Conservation (phyloP, 2,797 vertebrate genomes). For the Arremon aurantiirostris region DNA sequence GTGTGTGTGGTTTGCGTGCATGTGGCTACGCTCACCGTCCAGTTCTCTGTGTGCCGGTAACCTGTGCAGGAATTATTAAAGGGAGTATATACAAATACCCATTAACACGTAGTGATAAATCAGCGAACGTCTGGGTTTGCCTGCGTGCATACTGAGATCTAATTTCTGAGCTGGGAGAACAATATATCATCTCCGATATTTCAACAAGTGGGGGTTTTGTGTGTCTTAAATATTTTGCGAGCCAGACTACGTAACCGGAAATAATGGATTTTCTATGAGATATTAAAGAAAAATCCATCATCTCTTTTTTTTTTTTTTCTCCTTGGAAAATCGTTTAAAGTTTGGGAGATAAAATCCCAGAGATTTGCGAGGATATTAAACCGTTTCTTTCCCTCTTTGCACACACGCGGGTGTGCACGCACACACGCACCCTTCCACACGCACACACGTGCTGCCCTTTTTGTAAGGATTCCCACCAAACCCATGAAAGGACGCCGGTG, state of each 20-base stretch:
- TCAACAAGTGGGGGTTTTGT: background rate
- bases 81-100: background rate
- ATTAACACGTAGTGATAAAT: background rate
- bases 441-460: background rate
- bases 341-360: background rate
- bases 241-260: background rate
- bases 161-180: background rate
- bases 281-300: background rate
- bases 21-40: background rate
- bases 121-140: background rate
- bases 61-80: background rate
- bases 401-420: rapidly evolving
- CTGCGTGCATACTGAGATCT: background rate
- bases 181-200: background rate
- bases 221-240: background rate
- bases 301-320: background rate
- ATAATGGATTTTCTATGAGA: slow-evolving; percentile 29
- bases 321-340: background rate
- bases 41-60: background rate
- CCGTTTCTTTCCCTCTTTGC: background rate
- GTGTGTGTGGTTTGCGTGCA: background rate
- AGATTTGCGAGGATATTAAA: background rate
- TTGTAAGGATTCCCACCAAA: background rate
- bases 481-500: background rate
- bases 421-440: rapidly evolving